Conservation (phyloP, 37 sponge, comb jelly and placozoan species). For the Aplysina aerophoba region DNA sequence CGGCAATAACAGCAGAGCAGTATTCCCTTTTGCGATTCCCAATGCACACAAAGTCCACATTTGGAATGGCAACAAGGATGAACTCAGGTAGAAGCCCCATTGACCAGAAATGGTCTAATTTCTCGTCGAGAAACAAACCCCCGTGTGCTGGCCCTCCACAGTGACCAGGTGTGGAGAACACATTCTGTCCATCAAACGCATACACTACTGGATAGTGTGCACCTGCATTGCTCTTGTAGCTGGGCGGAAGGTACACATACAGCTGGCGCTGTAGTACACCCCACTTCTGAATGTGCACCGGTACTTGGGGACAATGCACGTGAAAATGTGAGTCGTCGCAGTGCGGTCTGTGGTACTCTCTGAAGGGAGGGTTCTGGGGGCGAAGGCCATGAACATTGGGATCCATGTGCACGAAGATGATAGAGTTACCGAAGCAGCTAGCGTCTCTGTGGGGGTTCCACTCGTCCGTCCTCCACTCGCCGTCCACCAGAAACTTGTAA, state of each 20-base stretch:
- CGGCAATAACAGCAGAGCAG: conserved; percentile 58
- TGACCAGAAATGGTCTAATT: conserved; percentile 82
- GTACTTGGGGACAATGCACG: conserved; percentile 44
- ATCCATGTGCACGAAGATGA: conserved; percentile 95
- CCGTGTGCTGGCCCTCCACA: conserved; percentile 61
- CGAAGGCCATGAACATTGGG: conserved; percentile 70
- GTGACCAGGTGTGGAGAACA: conserved; percentile 84
- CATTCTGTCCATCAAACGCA: conserved; percentile 85
- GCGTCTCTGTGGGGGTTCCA: conserved; percentile 67
- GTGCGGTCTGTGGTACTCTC: conserved; percentile 63
- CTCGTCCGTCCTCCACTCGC: conserved; percentile 60
- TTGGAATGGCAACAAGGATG: conserved; percentile 87
- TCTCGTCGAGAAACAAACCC: conserved; percentile 84
- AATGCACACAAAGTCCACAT: conserved; percentile 78
- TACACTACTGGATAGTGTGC: conserved; percentile 79
- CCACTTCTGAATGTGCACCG: conserved; percentile 41
- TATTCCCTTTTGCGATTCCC: conserved; percentile 85
- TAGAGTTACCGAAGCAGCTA: conserved; percentile 65
- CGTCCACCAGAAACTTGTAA: conserved; percentile 84
- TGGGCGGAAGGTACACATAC: conserved; percentile 84
- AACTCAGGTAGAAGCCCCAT: conserved; percentile 68
- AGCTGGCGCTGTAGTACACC: conserved; percentile 73
- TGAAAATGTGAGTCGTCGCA: conserved; percentile 59
- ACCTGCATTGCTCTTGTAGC: conserved; percentile 39
- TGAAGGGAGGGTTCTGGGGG: conserved; percentile 48